Evolutionary conservation across 2,888 invertebrate genomes (phyloP).

Genomic region (Eudemis profundana): DNA sequence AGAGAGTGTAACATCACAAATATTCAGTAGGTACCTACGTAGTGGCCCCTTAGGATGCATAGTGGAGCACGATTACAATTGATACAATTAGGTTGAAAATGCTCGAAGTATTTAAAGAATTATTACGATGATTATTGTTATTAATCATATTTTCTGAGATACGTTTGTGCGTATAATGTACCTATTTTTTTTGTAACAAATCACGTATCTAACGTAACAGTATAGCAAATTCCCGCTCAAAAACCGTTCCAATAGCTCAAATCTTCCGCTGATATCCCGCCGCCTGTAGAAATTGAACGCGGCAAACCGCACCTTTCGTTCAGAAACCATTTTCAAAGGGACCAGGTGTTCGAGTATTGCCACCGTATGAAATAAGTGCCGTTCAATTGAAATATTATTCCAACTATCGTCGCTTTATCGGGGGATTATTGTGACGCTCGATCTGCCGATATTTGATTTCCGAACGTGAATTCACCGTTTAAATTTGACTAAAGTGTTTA

Average conservation of each 20-base stretch:
- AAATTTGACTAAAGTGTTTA: slow-evolving; percentile 26
- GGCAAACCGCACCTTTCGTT: slow-evolving; percentile 51
- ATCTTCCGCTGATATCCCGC: slow-evolving; percentile 43
- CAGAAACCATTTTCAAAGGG: slow-evolving; percentile 58
- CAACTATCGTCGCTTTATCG: slow-evolving; percentile 60
- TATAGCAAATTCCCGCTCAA: slow-evolving; percentile 4
- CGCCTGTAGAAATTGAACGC: slow-evolving; percentile 55
- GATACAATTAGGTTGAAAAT: too few species aligned
- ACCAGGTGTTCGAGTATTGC: slow-evolving; percentile 60
- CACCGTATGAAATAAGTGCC: slow-evolving; percentile 61
- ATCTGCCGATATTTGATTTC: slow-evolving; percentile 41
- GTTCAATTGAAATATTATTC: slow-evolving; percentile 69
- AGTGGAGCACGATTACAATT: too few species aligned
- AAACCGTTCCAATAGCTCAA: slow-evolving; percentile 34
- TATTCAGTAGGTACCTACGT: too few species aligned
- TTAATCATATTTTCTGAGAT: too few species aligned
- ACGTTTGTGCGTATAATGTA: too few species aligned
- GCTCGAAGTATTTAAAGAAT: too few species aligned
- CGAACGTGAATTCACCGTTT: slow-evolving; percentile 32
- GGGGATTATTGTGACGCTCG: slow-evolving; percentile 55
- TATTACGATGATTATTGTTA: too few species aligned
- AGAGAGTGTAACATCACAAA: too few species aligned
- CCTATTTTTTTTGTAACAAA: too few species aligned
- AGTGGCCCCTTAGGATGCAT: too few species aligned
- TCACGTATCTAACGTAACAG: too few species aligned